These are phyloP conservation scores for Amphiura filiformis DNA, from an alignment of 35 echinoderm and acorn worm species.

Conservation along the genomic window DNA sequence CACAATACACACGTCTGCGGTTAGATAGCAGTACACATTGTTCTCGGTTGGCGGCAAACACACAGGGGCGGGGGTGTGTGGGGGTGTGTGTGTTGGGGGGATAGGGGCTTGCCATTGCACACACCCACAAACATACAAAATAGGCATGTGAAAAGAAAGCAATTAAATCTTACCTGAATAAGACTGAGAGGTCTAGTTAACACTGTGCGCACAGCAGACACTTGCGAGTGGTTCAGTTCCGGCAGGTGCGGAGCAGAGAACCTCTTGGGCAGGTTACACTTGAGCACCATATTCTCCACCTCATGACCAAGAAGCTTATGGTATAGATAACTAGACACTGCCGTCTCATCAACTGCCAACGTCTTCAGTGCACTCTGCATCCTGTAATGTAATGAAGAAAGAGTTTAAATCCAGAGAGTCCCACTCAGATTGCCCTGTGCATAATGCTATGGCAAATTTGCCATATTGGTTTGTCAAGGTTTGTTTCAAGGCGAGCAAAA, in stretches of 20 bases:
- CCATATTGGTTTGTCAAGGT: too few species aligned
- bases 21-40: too few species aligned
- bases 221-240: conserved; percentile 92
- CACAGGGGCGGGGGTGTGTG: too few species aligned
- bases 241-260: conserved; percentile 79
- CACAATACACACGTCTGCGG: too few species aligned
- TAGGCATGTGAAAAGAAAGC: too few species aligned
- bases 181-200: conserved; percentile 86
- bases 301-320: conserved; percentile 89
- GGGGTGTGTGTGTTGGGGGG: too few species aligned
- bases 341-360: conserved; percentile 90
- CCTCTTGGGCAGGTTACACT: conserved; percentile 87
- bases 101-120: too few species aligned
- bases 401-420: not conserved
- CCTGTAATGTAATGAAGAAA: conserved; percentile 37
- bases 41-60: too few species aligned
- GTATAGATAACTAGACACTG: conserved; percentile 92
- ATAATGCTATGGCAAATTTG: too few species aligned
- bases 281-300: conserved; percentile 90
- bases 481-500: too few species aligned
- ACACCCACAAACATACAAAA: too few species aligned
- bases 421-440: too few species aligned
- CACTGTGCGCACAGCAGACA: conserved; percentile 93
- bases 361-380: conserved; percentile 98
- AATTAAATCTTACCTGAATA: conserved; percentile 72